Evolutionary conservation across 2,797 vertebrate species (phyloP), one percentile per base, ranked within the genome.

Genomic region (Myripristis jacobus): DNA sequence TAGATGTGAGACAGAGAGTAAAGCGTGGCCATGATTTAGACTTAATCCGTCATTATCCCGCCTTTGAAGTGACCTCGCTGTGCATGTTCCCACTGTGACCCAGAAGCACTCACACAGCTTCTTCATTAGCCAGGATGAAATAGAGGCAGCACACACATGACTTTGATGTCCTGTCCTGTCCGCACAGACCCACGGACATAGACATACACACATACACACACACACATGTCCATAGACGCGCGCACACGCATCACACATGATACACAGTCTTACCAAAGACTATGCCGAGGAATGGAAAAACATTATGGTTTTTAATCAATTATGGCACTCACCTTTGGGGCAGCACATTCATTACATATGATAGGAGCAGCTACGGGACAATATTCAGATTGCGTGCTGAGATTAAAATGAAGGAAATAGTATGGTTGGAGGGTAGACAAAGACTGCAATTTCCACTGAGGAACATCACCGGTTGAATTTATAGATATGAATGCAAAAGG

Each of bases 301-400:
- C 87, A 92, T 88, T 89, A 91, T 82, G 90, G 82, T 89, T 93
- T 93, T 93, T 92, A 92, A 94, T 94, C 93, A 93, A 93, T 94
- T 93, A 92, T 56, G 70, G 66, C 82, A 68, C 74, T 86, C 92
- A 92, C 89, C 93, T 93, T 90, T 91, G 89, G 91, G 91, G 90
- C 87, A 86, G 81, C 82, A 87, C 86, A 90, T 94, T 91, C 90
- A 93, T 91, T 89, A 89, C 87, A 92, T 86, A 83, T 85, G 90
- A 92, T 91, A 87, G 92, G 76, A 91, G 82, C 86, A 83, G 86
- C 90, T 89, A 88, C 87, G 90, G 86, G 90, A 92, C 87, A 90
- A 87, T 91, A 91, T 90, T 93, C 87, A 77, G 73, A 87, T 80
- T 85, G 87, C 85, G 86, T 89, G 89, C 89, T 57, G 81, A 84